Conservation (phyloP, 1,140 invertebrate genomes). For the Apis florea region DNA sequence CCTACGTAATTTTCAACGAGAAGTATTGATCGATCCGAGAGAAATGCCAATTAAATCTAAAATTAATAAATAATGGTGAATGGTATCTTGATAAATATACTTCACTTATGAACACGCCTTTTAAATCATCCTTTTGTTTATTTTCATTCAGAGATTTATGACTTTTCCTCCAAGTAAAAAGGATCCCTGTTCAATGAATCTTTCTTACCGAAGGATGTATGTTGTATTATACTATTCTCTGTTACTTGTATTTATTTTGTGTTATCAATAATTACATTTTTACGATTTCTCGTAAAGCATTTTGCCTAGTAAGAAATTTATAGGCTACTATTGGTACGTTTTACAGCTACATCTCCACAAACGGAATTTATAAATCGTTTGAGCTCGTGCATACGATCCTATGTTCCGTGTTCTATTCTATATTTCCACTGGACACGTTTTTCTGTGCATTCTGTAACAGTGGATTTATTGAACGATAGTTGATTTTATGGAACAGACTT, state of each 20-base stretch:
- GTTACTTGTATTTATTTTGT: background rate
- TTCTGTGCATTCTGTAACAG: too few species aligned
- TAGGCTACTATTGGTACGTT: background rate
- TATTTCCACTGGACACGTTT: background rate
- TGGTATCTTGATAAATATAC: background rate
- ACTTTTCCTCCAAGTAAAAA: background rate
- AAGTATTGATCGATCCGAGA: background rate
- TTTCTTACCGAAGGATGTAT: background rate
- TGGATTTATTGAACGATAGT: background rate
- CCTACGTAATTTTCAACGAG: too few species aligned
- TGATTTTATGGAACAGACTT: background rate
- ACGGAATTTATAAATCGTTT: constrained; percentile 11
- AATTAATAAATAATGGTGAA: background rate
- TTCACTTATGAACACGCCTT: background rate
- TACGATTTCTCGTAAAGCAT: background rate
- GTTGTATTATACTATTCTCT: background rate
- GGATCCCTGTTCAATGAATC: background rate
- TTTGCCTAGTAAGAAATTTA: background rate
- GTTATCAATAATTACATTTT: background rate
- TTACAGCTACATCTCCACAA: background rate
- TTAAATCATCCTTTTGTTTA: background rate
- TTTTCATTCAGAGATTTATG: background rate
- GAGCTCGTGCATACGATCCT: too few species aligned
- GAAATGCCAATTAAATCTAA: background rate
- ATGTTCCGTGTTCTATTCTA: background rate